These are phyloP conservation scores for Bambusicola thoracicus DNA, from an alignment of 2,113 vertebrate species.

Conservation along the genomic window DNA sequence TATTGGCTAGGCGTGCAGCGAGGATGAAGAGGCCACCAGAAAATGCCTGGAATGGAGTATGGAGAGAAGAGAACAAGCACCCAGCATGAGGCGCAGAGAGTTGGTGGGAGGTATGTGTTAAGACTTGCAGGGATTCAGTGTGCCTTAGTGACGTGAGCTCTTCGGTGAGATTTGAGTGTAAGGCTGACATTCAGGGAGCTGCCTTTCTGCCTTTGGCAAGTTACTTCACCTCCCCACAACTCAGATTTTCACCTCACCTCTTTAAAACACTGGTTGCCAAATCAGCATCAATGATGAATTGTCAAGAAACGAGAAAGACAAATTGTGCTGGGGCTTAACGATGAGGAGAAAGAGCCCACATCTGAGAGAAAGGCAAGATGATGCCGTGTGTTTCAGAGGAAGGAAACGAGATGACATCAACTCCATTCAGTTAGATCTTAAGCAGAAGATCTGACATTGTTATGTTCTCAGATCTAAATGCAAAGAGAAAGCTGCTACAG, in stretches of 20 bases:
- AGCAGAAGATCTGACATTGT: constrained; percentile 16
- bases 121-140: background rate
- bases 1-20: background rate
- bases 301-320: background rate
- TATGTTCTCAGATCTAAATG: constrained; percentile 43
- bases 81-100: background rate
- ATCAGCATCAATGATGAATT: background rate
- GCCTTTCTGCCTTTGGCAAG: background rate
- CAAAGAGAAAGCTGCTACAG: background rate
- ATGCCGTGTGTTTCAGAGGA: background rate
- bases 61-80: background rate
- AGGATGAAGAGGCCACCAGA: background rate
- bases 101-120: background rate
- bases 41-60: rapidly evolving
- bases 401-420: background rate
- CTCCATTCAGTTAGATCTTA: background rate
- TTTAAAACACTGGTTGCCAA: background rate
- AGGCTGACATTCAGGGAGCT: background rate
- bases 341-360: background rate
- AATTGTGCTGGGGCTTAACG: background rate
- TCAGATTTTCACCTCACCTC: background rate
- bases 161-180: background rate
- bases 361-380: background rate
- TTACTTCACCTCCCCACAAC: background rate
- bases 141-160: background rate